Evolutionary conservation across 2,113 vertebrate genomes (phyloP).

Genomic region (Motacilla tschutschensis): DNA sequence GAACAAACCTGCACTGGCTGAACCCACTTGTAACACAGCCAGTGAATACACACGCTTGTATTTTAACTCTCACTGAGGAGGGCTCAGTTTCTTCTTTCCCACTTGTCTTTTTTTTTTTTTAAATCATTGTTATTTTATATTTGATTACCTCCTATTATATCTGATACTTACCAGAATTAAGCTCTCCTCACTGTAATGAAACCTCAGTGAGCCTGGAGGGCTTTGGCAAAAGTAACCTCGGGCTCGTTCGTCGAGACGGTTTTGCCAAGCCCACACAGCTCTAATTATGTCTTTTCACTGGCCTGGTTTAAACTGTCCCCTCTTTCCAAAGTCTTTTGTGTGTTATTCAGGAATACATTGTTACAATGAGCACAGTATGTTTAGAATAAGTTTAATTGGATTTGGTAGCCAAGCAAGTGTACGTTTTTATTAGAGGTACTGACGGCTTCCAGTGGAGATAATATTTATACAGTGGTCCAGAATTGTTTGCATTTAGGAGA

Average conservation of each 20-base stretch:
- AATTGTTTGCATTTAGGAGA: slow-evolving; percentile 67
- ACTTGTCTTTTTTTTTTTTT: not conserved
- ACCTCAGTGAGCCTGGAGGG: slow-evolving; percentile 48
- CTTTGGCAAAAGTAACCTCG: slow-evolving; percentile 54
- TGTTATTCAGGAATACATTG: slow-evolving; percentile 51
- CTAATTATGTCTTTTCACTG: slow-evolving; percentile 70
- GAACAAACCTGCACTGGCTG: not conserved
- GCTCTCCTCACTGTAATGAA: slow-evolving; percentile 33
- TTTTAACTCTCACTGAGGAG: not conserved
- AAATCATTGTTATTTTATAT: not conserved
- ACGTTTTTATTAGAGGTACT: slow-evolving; percentile 63
- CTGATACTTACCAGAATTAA: slow-evolving; percentile 46
- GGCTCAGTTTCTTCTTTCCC: not conserved
- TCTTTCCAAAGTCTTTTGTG: slow-evolving; percentile 64
- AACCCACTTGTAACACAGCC: not conserved
- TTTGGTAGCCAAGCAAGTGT: slow-evolving; percentile 63
- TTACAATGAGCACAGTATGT: slow-evolving; percentile 62
- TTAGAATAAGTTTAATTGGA: slow-evolving; percentile 67
- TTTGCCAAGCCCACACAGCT: slow-evolving; percentile 71
- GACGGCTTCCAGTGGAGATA: slow-evolving; percentile 68
- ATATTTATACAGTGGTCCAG: slow-evolving; percentile 67
- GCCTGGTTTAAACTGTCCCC: slow-evolving; percentile 41
- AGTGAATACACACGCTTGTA: not conserved
- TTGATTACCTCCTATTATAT: slow-evolving; percentile 23
- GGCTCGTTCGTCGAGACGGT: slow-evolving; percentile 30